Evolutionary conservation across 2,113 vertebrate species (phyloP).

Genomic region (Calidris pugnax): DNA sequence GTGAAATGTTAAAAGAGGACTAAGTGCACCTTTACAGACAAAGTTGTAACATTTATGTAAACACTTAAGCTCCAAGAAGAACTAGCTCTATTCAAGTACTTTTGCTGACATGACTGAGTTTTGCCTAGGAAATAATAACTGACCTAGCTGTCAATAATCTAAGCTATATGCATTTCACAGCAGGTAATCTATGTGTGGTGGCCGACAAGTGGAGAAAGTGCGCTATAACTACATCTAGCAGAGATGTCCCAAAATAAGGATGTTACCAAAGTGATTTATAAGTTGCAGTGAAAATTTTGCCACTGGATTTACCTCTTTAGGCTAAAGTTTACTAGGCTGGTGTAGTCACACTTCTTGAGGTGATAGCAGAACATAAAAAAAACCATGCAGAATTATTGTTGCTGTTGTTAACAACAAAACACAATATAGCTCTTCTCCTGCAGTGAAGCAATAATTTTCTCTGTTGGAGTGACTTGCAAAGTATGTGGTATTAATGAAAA

Average conservation of each 20-base stretch:
- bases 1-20: background rate
- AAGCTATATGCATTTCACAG: background rate
- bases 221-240: background rate
- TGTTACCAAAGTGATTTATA: background rate
- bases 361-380: background rate
- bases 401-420: background rate
- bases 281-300: background rate
- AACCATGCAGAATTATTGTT: background rate
- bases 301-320: background rate
- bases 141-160: background rate
- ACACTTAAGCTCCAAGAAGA: background rate
- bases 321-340: background rate
- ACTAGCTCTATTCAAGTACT: background rate
- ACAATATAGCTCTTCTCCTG: background rate
- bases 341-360: background rate
- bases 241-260: background rate
- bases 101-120: background rate
- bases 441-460: background rate
- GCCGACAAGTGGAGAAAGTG: background rate
- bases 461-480: background rate
- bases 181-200: background rate
- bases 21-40: background rate
- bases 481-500: background rate
- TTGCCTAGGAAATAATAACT: background rate
- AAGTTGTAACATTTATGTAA: background rate